Evolutionary conservation across 1,140 invertebrate species (phyloP), one percentile per base, ranked within the genome.

Genomic region (Arctopsyche grandis): DNA sequence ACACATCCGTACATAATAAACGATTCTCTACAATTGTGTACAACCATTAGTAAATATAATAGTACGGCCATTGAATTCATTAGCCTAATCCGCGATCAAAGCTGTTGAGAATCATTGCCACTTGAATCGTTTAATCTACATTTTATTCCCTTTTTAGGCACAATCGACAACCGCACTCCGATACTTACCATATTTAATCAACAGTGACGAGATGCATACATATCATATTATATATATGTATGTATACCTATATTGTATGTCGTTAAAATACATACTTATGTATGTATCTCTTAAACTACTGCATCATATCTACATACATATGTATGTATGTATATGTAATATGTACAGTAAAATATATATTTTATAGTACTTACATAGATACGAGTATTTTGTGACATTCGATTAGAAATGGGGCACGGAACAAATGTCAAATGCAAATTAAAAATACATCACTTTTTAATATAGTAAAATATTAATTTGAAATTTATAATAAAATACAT

Each of bases 81-180:
- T 52, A 14, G 12, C 10, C 16, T 52, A 60, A 5, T 19, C 9
- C 19, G 29, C 29, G 29, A 38, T 60, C 16, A 16, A 19, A 19
- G 9, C 5, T 60, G 9, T 60, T 19, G 56, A 19, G 21, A 60
- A n/a, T 60, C 56, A 19, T 60, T 60, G 63, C 63, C 63, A 66
- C 14, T 26, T 66, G 3, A 52, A 4, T 38, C 7, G 1, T 52
- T 52, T 24, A 66, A 66, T 66, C 24, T 66, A 60, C 56, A 19
- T 66, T 66, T 66, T 29, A 66, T 66, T 19, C 10, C 16, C 16
- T 14, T 29, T 22, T 22, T 66, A 66, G 63, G 63, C 63, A 66
- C 63, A 66, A 66, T 66, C 63, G 19, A 12, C 24, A 66, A 66
- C 21, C 63, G 24, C 24, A 66, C 24, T 24, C 22, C 29, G 16